Percentiles rank a stretch among this genome's conserved stretches.
phyloP scores from a whole-genome alignment of 2,113 vertebrate genomes.

The Chunga burmeisteri region DNA sequence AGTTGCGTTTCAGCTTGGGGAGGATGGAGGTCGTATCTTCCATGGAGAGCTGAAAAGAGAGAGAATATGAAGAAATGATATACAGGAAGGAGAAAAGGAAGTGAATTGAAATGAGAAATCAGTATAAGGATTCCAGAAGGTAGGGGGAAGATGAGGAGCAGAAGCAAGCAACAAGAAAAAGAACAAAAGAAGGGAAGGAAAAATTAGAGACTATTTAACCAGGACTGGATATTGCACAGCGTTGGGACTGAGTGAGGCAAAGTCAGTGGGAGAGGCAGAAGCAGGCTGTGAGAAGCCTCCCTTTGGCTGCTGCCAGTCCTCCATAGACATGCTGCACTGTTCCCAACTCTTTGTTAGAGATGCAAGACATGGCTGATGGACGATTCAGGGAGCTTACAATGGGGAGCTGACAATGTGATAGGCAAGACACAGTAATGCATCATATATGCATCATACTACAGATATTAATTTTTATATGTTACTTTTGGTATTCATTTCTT shows the following conservation, averaged over 20 bases:
- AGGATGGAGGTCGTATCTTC: constrained; percentile 99
- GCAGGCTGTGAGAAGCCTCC: neutral
- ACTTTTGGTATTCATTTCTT: neutral
- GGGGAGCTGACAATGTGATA: neutral
- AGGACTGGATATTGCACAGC: neutral
- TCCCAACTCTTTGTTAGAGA: neutral
- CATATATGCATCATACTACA: neutral
- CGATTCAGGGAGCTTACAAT: neutral
- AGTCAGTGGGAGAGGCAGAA: neutral
- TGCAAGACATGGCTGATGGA: neutral
- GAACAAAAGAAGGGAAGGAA: neutral
- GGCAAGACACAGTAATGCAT: neutral
- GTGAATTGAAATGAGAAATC: constrained; percentile 54
- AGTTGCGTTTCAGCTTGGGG: constrained; percentile 93
- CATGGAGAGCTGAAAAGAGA: constrained; percentile 92
- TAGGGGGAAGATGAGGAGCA: constrained; percentile 17
- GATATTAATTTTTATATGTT: neutral
- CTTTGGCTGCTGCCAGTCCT: neutral
- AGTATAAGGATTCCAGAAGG: neutral
- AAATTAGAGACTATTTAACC: neutral
- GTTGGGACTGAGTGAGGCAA: neutral
- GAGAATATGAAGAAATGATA: constrained; percentile 69
- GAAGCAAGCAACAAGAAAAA: constrained; percentile 15
- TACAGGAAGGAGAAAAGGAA: constrained; percentile 46
- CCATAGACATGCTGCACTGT: neutral